phyloP scores from a whole-genome alignment of 2,888 invertebrate genomes.

The Parascotia fuliginaria region DNA sequence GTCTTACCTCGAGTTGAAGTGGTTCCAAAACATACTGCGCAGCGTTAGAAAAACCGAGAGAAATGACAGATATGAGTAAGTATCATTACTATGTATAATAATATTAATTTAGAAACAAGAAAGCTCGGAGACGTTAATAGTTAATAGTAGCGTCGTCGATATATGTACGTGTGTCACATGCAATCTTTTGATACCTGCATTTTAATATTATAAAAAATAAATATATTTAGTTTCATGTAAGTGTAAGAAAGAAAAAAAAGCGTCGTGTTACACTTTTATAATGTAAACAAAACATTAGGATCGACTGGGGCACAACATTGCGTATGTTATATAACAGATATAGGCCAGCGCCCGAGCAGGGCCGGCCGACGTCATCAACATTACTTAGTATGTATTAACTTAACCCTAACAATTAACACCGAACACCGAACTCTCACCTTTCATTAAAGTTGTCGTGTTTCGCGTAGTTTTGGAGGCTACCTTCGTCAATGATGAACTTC shows the following conservation, averaged over 20 bases:
- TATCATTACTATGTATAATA: constrained; percentile 67
- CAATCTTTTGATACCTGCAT: constrained; percentile 55
- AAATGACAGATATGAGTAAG: constrained; percentile 86
- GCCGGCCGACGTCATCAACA: constrained; percentile 24
- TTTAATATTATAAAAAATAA: constrained; percentile 50
- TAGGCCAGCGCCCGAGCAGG: constrained; percentile 42
- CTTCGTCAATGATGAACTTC: constrained; percentile 99
- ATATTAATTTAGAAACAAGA: constrained; percentile 70
- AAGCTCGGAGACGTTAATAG: constrained; percentile 46
- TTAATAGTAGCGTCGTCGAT: constrained; percentile 23
- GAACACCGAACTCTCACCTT: constrained; percentile 90
- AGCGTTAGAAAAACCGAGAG: constrained; percentile 91
- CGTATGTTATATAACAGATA: constrained; percentile 78
- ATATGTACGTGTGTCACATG: constrained; percentile 62
- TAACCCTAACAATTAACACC: constrained; percentile 65
- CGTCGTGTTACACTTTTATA: constrained; percentile 71
- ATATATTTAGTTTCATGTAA: constrained; percentile 47
- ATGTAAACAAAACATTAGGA: constrained; percentile 82
- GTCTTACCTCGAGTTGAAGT: constrained; percentile 99
- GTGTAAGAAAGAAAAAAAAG: constrained; percentile 72
- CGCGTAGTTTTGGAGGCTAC: constrained; percentile 98
- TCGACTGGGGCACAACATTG: constrained; percentile 95
- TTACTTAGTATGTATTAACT: constrained; percentile 24
- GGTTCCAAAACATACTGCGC: constrained; percentile 99
- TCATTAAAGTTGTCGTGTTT: constrained; percentile 98